These are phyloP conservation scores for Chrysina gloriosa DNA, from an alignment of 2,888 invertebrate species.

Conservation along the genomic window DNA sequence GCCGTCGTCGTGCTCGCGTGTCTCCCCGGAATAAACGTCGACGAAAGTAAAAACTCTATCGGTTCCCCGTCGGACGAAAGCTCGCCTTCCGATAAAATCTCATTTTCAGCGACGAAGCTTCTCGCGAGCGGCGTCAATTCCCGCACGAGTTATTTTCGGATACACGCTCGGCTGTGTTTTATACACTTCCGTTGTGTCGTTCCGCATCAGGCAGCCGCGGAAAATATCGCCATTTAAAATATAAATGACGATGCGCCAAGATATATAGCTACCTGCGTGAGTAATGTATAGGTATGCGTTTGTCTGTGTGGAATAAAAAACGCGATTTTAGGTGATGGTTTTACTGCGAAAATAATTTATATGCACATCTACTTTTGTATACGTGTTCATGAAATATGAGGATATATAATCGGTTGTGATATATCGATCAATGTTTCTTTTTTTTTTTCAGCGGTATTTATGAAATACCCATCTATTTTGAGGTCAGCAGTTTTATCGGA, in stretches of 20 bases:
- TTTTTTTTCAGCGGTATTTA: no score
- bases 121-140: conserved; percentile 14
- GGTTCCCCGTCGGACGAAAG: neutral
- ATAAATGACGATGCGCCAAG: neutral
- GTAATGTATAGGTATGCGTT: neutral
- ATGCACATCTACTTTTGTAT: neutral
- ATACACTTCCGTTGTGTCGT: conserved; percentile 2
- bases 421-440: no score
- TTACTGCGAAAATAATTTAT: neutral
- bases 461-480: no score
- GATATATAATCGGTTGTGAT: no score
- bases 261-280: neutral
- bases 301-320: neutral
- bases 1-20: neutral
- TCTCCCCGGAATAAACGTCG: conserved; percentile 18
- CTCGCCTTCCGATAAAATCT: conserved; percentile 20
- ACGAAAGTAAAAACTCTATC: conserved; percentile 24
- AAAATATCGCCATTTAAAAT: conserved; percentile 11
- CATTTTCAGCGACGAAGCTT: conserved; percentile 7
- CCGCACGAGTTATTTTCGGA: conserved; percentile 19
- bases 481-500: no score
- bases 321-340: neutral
- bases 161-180: neutral
- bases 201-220: neutral
- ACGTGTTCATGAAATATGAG: no score